Evolutionary conservation across 2,888 invertebrate genomes (phyloP), one percentile per base, ranked within the genome.

Genomic region (Phlogophora meticulosa): DNA sequence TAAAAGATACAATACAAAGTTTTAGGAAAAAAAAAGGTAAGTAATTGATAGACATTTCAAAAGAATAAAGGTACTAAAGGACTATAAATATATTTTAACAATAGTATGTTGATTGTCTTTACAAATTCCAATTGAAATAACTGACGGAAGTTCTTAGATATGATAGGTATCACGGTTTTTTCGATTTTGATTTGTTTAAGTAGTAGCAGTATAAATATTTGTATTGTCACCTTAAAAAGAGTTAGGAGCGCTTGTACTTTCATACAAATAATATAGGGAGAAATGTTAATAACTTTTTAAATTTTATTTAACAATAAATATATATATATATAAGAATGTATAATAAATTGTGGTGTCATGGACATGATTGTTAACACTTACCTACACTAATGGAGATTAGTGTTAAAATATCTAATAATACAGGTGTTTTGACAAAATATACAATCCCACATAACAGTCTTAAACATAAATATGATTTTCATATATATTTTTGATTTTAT

Each of bases 391-490:
- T 58, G 69, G 80, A 80, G 75, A 79, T 82, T 81, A n/a, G 72
- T 81, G 71, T 78, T 80, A 80, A 82, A 83, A 76, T 71, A 80
- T 67, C 56, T 65, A 64, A 55, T 81, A 82, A 78, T 58, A 68
- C 84, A 87, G 86, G 84, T 79, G 67, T 58, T 74, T 52, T 57
- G 70, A 76, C 40, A 9, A 61, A 60, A 60, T 48, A 46, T 46
- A 75, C 22, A 42, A 62, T 66, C 9, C 24, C 2, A 51, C 13
- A 34, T 13, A 58, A 58, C 42, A 51, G 48, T 32, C n/a, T 38
- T 53, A 28, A 46, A 51, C 17, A 11, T 55, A 38, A 38, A 58
- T 28, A 45, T 40, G 22, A 28, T 1, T 55, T 38, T 45, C 13
- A 49, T 45, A 32, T 45, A 48, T 24, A 36, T 34, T 22, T 24